A percentile compares a stretch with the other conserved stretches of the same genome.
Conservation (phyloP, 2,113 vertebrate species). For the Callipepla squamata region DNA sequence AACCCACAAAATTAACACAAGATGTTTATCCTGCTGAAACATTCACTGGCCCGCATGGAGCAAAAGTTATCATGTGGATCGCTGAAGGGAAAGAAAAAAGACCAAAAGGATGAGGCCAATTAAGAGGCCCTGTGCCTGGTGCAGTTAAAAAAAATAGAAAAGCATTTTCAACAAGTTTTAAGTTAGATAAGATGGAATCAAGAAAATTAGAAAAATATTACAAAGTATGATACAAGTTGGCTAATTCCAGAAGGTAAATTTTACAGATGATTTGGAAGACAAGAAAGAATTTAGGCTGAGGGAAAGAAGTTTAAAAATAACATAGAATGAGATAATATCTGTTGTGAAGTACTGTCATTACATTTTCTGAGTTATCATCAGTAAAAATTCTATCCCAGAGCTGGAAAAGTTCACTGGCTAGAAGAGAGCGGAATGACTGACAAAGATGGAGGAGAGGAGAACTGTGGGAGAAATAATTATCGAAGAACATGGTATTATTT, state of each 20-base stretch:
- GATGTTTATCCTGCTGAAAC: not conserved
- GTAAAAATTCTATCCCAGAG: not conserved
- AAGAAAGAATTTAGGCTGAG: not conserved
- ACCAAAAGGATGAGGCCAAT: not conserved
- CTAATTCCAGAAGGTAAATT: not conserved
- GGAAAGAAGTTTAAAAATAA: not conserved
- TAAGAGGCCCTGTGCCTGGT: not conserved
- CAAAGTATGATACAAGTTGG: not conserved
- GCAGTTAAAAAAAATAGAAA: not conserved
- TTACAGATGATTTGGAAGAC: not conserved
- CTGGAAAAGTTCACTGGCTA: not conserved
- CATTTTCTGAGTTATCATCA: not conserved
- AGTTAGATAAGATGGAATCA: not conserved
- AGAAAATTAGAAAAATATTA: not conserved
- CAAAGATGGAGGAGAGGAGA: not conserved
- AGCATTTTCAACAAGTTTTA: not conserved
- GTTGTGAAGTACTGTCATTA: not conserved
- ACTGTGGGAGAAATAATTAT: not conserved
- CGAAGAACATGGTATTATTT: not conserved
- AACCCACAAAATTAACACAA: not conserved
- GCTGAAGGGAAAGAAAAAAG: not conserved
- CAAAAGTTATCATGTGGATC: not conserved
- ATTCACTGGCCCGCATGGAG: accelerated
- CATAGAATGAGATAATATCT: not conserved
- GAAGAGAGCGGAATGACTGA: not conserved